These are phyloP conservation scores for Pyrocephalus nanus DNA, from an alignment of 2,797 vertebrate genomes.

Conservation along the genomic window DNA sequence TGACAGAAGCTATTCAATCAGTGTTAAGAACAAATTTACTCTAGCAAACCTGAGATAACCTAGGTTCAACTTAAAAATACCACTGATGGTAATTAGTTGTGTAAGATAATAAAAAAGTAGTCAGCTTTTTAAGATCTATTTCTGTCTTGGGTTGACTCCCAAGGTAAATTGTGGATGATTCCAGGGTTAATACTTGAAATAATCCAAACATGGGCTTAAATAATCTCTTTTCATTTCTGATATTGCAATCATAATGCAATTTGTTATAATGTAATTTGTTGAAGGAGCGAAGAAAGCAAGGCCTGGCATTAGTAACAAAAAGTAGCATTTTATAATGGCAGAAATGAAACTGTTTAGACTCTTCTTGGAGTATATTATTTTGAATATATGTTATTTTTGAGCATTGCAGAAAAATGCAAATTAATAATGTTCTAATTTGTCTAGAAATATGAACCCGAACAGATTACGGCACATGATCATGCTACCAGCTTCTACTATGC, in stretches of 20 bases:
- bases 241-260: neutral
- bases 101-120: slow-evolving; percentile 34
- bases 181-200: slow-evolving; percentile 39
- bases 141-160: slow-evolving; percentile 30
- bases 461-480: slow-evolving; percentile 51
- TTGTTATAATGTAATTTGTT: slow-evolving; percentile 24
- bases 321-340: slow-evolving; percentile 27
- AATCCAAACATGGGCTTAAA: slow-evolving; percentile 31
- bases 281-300: slow-evolving; percentile 22
- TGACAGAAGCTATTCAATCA: neutral
- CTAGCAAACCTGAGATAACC: slow-evolving; percentile 55
- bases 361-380: slow-evolving; percentile 6
- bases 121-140: slow-evolving; percentile 41
- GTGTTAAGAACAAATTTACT: slow-evolving; percentile 25
- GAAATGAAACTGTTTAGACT: slow-evolving; percentile 8
- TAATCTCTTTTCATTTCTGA: slow-evolving; percentile 14
- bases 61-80: slow-evolving; percentile 67
- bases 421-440: slow-evolving; percentile 55
- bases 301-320: neutral
- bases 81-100: slow-evolving; percentile 27
- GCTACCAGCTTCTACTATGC: slow-evolving; percentile 39
- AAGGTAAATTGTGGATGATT: slow-evolving; percentile 51
- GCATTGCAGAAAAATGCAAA: slow-evolving; percentile 50
- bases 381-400: slow-evolving; percentile 59
- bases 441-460: slow-evolving; percentile 36